Base-by-base conservation (phyloP, 2,113 vertebrate species). In the Oxygymnocypris stewartii region DNA sequence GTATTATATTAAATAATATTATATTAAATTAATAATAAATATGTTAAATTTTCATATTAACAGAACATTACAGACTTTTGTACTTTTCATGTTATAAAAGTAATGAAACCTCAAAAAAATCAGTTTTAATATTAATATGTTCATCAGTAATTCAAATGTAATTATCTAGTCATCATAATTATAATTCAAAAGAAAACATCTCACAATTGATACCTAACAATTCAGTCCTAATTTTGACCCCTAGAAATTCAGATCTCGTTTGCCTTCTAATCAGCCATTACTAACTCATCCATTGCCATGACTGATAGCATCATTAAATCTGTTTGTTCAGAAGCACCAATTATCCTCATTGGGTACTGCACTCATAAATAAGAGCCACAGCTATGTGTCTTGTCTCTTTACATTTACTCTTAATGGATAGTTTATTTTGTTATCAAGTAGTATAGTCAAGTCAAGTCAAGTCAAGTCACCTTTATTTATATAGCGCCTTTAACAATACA, bases 261-360 rank as follows among this genome's bases (percentile, higher is more conserved):
- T n/a, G 12, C 61, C 20, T n/a, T 63, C 35, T 61, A 74, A 81
- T 86, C 67, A 54, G 23, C 42, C 9, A 40, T 61, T 44, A 79
- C 28, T 42, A 81, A 59, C 44, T n/a, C 51, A 25, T 69, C 44
- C 65, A 79, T 51, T 71, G 16, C 28, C 25, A 23, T 61, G 82
- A 87, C 63, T 73, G 49, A 87, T 87, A 51, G 73, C 74, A 83
- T 57, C 31, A 51, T 44, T 84, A 49, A 23, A 54, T 59, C 4
- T 84, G 86, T 84, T 84, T 73, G 86, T 84, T 79, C 63, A 84
- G 23, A 37, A 31, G 65, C 59, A 54, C 63, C 69, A 87, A 80
- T 87, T 74, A 49, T 51, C 71, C 75, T 79, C 49, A 47, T 71
- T 84, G 80, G 75, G 28, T 84, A 1, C 12, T 1, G 10, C 49